phyloP scores from a whole-genome alignment of 2,797 vertebrate genomes.

The Leuciscus waleckii region DNA sequence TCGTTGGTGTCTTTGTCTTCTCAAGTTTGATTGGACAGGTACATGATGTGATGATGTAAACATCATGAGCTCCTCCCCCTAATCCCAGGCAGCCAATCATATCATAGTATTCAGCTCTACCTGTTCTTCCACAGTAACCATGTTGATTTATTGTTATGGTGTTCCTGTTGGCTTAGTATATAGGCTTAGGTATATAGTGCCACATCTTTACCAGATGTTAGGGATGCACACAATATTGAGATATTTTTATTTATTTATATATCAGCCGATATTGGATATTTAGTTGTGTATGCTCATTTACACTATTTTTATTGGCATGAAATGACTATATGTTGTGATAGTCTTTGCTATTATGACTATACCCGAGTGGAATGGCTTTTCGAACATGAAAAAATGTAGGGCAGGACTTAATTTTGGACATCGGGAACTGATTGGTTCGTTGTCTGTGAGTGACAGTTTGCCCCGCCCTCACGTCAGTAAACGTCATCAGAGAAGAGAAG shows the following conservation, averaged over 20 bases:
- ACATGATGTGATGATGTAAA: conserved; percentile 58
- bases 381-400: too few relatives aligned
- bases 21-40: conserved; percentile 96
- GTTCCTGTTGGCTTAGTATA: background rate
- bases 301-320: background rate
- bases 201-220: background rate
- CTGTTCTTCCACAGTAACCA: background rate
- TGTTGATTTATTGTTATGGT: background rate
- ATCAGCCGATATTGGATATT: background rate
- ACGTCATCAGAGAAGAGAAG: background rate
- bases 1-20: conserved; percentile 92
- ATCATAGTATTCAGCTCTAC: background rate
- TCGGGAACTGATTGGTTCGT: too few relatives aligned
- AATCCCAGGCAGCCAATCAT: background rate
- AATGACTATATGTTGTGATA: background rate
- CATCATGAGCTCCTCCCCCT: conserved; percentile 11
- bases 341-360: background rate
- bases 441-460: background rate
- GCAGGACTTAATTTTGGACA: too few relatives aligned
- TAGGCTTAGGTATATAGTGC: background rate
- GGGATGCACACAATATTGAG: background rate
- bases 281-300: background rate
- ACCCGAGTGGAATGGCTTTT: too few relatives aligned
- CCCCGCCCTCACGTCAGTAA: background rate
- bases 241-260: background rate